A percentile compares a stretch with the other conserved stretches of the same genome.
phyloP scores from a whole-genome alignment of 2,888 invertebrate genomes.

The Shargacucullia verbasci region DNA sequence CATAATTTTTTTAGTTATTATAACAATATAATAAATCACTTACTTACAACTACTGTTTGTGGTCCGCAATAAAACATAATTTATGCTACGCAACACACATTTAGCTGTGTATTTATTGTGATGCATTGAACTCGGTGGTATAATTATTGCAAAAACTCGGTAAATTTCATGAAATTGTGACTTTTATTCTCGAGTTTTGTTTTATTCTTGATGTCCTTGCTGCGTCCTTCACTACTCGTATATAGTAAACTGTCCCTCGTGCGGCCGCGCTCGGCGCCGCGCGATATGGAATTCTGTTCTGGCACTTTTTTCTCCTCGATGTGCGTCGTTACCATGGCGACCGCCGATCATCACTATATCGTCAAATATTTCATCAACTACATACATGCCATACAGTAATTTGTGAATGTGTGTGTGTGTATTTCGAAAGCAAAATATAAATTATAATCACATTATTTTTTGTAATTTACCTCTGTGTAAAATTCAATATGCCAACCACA shows the following conservation, averaged over 20 bases:
- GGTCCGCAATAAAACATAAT: constrained; percentile 8
- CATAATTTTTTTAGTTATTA: background rate
- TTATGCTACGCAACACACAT: background rate
- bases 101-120: background rate
- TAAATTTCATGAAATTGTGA: background rate
- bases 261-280: background rate
- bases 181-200: too few relatives aligned
- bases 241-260: background rate
- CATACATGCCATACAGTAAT: too few relatives aligned
- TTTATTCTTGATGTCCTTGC: background rate
- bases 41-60: background rate
- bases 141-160: background rate
- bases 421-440: too few relatives aligned
- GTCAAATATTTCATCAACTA: background rate
- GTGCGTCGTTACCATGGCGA: background rate
- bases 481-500: too few relatives aligned
- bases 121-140: background rate
- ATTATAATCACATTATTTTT: too few relatives aligned
- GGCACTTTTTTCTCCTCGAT: background rate
- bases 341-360: background rate
- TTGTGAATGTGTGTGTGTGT: too few relatives aligned
- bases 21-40: background rate
- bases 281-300: background rate
- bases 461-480: too few relatives aligned
- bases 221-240: background rate